Evolutionary conservation across 2,113 vertebrate species (phyloP).

Genomic region (Setophaga kirtlandii): DNA sequence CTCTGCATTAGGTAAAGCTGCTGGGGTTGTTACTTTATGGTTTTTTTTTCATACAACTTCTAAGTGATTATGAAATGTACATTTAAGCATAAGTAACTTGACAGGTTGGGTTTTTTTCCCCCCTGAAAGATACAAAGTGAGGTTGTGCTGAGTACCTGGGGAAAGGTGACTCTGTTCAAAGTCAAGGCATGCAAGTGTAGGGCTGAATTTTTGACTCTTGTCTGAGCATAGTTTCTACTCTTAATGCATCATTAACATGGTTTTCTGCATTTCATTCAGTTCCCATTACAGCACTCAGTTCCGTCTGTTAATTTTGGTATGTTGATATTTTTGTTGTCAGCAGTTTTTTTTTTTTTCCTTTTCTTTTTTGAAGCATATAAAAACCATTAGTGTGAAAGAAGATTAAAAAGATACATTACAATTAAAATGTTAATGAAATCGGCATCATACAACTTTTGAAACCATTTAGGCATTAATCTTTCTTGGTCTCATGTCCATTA

Average conservation of each 20-base stretch:
- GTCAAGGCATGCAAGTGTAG: rapidly evolving
- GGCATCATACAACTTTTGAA: slow-evolving; percentile 72
- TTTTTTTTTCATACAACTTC: not conserved
- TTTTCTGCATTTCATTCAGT: slow-evolving; percentile 28
- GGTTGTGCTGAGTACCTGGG: rapidly evolving
- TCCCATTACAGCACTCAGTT: slow-evolving; percentile 37
- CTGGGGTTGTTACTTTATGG: not conserved
- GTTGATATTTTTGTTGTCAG: slow-evolving; percentile 77
- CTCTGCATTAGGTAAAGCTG: rapidly evolving
- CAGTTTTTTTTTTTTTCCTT: not conserved
- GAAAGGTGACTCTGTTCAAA: not conserved
- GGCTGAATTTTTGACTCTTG: not conserved
- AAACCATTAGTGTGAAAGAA: slow-evolving; percentile 75
- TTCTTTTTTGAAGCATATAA: slow-evolving; percentile 53
- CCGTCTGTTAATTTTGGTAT: slow-evolving; percentile 66
- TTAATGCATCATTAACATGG: slow-evolving; percentile 23
- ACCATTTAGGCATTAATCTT: slow-evolving; percentile 71
- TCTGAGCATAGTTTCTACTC: not conserved
- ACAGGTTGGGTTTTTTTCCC: not conserved
- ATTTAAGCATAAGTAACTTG: not conserved
- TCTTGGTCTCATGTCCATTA: slow-evolving; percentile 64
- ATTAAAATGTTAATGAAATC: slow-evolving; percentile 84
- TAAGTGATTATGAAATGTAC: not conserved
- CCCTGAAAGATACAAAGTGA: rapidly evolving
- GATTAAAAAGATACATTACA: slow-evolving; percentile 82